Evolutionary conservation across 1,140 invertebrate species (phyloP).

Genomic region (Oncopodura yosiiana): DNA sequence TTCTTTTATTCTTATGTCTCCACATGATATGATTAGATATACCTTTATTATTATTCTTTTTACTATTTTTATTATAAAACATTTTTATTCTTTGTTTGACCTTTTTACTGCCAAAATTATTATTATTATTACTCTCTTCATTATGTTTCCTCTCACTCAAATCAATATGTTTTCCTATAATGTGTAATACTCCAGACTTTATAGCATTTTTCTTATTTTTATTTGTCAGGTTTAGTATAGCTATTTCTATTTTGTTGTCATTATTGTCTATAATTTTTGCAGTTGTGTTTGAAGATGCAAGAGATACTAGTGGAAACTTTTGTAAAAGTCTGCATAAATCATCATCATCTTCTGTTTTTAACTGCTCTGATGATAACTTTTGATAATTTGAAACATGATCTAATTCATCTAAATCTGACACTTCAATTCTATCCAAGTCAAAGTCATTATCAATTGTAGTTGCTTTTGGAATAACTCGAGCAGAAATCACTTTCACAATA

Average conservation of each 20-base stretch:
- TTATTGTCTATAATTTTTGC: too few relatives aligned
- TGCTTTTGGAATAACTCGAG: conserved; percentile 20
- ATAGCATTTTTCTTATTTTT: too few relatives aligned
- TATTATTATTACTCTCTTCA: not conserved
- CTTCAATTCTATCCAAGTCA: conserved; percentile 5
- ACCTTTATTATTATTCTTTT: not conserved
- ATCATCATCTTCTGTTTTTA: conserved; percentile 1
- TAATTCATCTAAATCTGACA: conserved; percentile 1
- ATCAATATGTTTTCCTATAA: not conserved
- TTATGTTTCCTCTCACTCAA: not conserved
- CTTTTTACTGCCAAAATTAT: not conserved
- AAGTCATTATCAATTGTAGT: conserved; percentile 7
- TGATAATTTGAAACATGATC: not conserved
- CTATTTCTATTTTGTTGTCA: too few relatives aligned
- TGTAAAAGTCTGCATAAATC: conserved; percentile 1
- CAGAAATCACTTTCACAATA: conserved; percentile 19
- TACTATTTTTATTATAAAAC: not conserved
- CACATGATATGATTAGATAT: not conserved
- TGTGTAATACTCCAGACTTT: not conserved
- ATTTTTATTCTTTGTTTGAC: not conserved
- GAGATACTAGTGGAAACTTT: conserved; percentile 23
- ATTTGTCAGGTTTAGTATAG: too few relatives aligned
- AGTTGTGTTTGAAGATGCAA: not conserved
- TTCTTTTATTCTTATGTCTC: not conserved
- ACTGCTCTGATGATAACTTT: not conserved